A percentile compares a stretch with the other conserved stretches of the same genome.
phyloP scores from a whole-genome alignment of 2,888 invertebrate genomes.

The Unio pictorum region DNA sequence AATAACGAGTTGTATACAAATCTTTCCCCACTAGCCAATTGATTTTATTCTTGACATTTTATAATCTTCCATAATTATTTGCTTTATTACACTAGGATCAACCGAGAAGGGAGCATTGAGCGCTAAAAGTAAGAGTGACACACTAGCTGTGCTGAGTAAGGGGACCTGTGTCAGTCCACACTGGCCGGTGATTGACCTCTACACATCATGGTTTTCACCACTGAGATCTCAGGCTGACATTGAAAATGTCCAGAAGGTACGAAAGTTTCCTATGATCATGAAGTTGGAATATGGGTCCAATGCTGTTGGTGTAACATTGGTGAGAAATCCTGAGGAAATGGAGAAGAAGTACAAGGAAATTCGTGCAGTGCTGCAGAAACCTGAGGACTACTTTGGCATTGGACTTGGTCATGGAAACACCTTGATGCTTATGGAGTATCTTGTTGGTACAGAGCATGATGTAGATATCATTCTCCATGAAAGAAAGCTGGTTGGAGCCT shows the following conservation, averaged over 20 bases:
- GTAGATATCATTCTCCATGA: constrained; percentile 49
- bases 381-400: constrained; percentile 40
- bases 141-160: constrained; percentile 25
- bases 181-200: constrained; percentile 39
- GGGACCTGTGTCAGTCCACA: constrained; percentile 42
- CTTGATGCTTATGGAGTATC: constrained; percentile 44
- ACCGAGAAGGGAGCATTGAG: constrained; percentile 28
- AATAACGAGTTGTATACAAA: no score
- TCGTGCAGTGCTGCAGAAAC: constrained; percentile 18
- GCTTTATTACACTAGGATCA: constrained; percentile 7
- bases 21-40: no score
- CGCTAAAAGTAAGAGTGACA: constrained; percentile 46
- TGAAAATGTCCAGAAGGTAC: constrained; percentile 5
- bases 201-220: constrained; percentile 23
- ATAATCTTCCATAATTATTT: no score
- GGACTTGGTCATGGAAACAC: constrained; percentile 46
- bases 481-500: constrained; percentile 45
- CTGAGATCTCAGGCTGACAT: constrained; percentile 24
- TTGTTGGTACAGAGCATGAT: constrained; percentile 51
- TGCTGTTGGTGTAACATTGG: constrained; percentile 49
- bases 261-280: constrained; percentile 36
- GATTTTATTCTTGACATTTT: no score
- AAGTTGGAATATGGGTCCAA: constrained; percentile 55
- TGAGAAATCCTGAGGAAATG: constrained; percentile 28
- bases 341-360: constrained; percentile 22